Base-by-base conservation (phyloP, 2,888 invertebrate genomes). In the Platerodrilus igneus region DNA sequence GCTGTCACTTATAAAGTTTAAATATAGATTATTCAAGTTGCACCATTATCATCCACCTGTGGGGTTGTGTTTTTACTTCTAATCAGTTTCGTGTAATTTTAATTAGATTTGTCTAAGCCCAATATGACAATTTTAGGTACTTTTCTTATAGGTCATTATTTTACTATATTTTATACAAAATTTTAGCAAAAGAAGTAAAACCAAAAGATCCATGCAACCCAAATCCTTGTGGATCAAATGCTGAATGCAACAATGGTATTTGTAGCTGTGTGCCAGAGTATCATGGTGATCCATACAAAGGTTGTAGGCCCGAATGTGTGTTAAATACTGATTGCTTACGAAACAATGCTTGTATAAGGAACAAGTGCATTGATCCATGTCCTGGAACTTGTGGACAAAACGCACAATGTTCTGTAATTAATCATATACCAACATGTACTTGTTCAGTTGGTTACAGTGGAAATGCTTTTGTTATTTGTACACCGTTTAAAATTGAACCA, bases 281-380 rank as follows among this genome's bases (percentile, higher is more conserved):
- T 60, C 77, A 79, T 44, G 89, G 89, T 16, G 84, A 87, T 69
- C 87, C 90, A 1, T 78, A 79, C 54, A 75, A 79, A 41, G 81
- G 79, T 23, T 89, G 88, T 62, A 76, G 86, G 51, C 88, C 88
- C 0, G 87, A 88, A 67, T 91, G 90, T 65, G 77, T 85, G 1
- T 66, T 85, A 2, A 89, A 83, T 61, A 76, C 81, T 0, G 89
- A 90, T 58, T 92, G 91, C 66, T 71, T 83, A 1, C 69, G 77
- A 31, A 80, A 85, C 58, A 79, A 77, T 59, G 83, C 89, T 10
- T 92, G 92, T 59, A 70, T 84, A 19, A 76, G 80, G 44, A 83
- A 82, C 41, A 87, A 87, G 68, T 92, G 92, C 60, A 68, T 76
- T n/a, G 80, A 91, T 67, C 90, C 91, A 3, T 91, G 91, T 55